phyloP scores from a whole-genome alignment of 2,888 invertebrate species.

The Nemotelus nigrinus region DNA sequence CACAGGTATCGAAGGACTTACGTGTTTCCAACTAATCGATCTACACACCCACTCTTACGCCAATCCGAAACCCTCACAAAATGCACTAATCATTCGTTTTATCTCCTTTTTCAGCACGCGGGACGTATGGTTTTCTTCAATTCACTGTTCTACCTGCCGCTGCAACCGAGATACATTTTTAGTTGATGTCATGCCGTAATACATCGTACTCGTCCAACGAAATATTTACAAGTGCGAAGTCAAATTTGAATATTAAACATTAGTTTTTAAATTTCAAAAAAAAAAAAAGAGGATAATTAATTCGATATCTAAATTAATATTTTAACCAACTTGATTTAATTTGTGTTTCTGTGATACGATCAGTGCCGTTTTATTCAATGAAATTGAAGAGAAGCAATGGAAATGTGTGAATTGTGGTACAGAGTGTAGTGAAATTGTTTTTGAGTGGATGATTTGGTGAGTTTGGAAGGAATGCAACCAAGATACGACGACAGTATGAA shows the following conservation, averaged over 20 bases:
- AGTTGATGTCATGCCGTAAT: constrained; percentile 16
- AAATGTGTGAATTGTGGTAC: constrained; percentile 17
- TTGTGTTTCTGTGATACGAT: constrained; percentile 34
- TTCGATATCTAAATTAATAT: constrained; percentile 2
- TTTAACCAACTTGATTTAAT: neutral
- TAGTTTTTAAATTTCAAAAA: neutral
- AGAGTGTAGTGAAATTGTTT: constrained; percentile 25
- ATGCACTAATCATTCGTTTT: too few relatives aligned
- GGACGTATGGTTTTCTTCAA: too few relatives aligned
- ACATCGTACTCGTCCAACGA: neutral
- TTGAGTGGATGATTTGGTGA: neutral
- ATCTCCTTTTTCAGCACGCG: too few relatives aligned
- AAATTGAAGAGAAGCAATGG: constrained; percentile 2
- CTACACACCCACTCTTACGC: too few relatives aligned
- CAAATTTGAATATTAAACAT: neutral
- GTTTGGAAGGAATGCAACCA: constrained; percentile 60
- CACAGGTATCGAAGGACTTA: too few relatives aligned
- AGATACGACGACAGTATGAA: constrained; percentile 59
- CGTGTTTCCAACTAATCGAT: too few relatives aligned
- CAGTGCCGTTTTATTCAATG: constrained; percentile 18
- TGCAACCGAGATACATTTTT: neutral
- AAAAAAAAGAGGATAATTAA: neutral
- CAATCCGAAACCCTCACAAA: too few relatives aligned
- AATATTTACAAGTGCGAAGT: neutral
- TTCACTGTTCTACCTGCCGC: constrained; percentile 4